Evolutionary conservation across 2,888 invertebrate genomes (phyloP).

Genomic region (Chironomus tentans): DNA sequence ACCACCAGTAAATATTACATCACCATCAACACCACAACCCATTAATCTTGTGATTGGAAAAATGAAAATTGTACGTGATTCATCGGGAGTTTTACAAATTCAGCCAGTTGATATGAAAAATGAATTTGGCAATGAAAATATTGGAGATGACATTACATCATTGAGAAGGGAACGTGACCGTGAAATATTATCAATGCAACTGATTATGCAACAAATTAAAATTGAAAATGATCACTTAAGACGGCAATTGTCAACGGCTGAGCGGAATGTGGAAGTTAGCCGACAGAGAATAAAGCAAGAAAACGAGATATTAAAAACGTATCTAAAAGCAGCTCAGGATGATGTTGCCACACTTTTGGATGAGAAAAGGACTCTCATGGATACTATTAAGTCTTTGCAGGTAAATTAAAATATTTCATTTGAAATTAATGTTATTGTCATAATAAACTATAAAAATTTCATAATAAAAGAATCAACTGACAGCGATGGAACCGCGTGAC

Average conservation of each 20-base stretch:
- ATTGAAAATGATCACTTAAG: slow-evolving; percentile 56
- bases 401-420: slow-evolving; percentile 37
- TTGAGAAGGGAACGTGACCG: slow-evolving; percentile 36
- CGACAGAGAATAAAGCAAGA: slow-evolving; percentile 47
- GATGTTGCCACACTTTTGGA: slow-evolving; percentile 60
- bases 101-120: slow-evolving; percentile 45
- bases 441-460: background rate
- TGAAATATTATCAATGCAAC: slow-evolving; percentile 44
- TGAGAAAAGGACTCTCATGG: slow-evolving; percentile 64
- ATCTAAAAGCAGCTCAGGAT: slow-evolving; percentile 61
- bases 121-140: slow-evolving; percentile 30
- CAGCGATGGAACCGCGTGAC: slow-evolving; percentile 41
- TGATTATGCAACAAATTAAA: slow-evolving; percentile 47
- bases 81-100: slow-evolving; percentile 64
- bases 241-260: slow-evolving; percentile 50
- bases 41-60: slow-evolving; percentile 64
- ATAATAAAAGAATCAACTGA: slow-evolving; percentile 37
- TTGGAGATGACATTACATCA: background rate
- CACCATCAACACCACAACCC: slow-evolving; percentile 67
- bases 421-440: no score
- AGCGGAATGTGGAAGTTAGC: slow-evolving; percentile 52
- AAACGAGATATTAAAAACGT: slow-evolving; percentile 50
- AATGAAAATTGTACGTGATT: slow-evolving; percentile 59
- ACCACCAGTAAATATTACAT: slow-evolving; percentile 67
- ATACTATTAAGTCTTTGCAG: slow-evolving; percentile 59